Base-by-base conservation (phyloP, 2,888 invertebrate genomes). In the Anaspis maculata region DNA sequence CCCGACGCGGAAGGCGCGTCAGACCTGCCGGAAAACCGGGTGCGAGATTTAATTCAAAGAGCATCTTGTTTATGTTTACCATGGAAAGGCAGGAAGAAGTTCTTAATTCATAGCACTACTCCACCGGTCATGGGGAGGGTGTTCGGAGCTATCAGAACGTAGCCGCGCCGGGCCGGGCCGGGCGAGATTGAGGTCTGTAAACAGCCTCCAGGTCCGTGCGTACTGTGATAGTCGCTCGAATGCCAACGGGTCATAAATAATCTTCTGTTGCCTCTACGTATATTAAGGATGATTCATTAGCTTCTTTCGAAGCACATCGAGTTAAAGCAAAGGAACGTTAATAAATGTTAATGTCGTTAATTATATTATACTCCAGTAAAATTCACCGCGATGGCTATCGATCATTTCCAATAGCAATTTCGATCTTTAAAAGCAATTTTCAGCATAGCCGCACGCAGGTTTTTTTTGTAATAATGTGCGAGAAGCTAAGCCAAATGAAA, bases 281-380 rank as follows among this genome's bases (percentile, higher is more conserved):
- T 30, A 40, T 40, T 40, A 40, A 36, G 33, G 26, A 40, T 40
- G 40, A 40, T 40, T 40, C 40, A 40, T 40, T 40, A 40, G 36
- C 27, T 37, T 33, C 36, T 32, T 33, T 33, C 33, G 25, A 37
- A 37, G 33, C 32, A 32, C 13, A 32, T 22, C 27, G 29, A 26
- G 31, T 28, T 28, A 25, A 29, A 35, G 32, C 23, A 39, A 26
- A 35, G 39, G 39, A 40, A 36, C 36, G 29, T 30, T 39, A 39
- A 35, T 39, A 39, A 37, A 33, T 36, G 40, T 40, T 40, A 39
- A 40, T 40, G 27, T 33, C 16, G 33, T 37, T 40, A 40, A 40
- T 40, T 40, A 40, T 36, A 36, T n/a, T n/a, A n/a, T n/a, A n/a
- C 32, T 32, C 32, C 23, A 32, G 32, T 19, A 40, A 40, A 37